Conservation (phyloP, 2,888 invertebrate genomes). For the Patella caerulea region DNA sequence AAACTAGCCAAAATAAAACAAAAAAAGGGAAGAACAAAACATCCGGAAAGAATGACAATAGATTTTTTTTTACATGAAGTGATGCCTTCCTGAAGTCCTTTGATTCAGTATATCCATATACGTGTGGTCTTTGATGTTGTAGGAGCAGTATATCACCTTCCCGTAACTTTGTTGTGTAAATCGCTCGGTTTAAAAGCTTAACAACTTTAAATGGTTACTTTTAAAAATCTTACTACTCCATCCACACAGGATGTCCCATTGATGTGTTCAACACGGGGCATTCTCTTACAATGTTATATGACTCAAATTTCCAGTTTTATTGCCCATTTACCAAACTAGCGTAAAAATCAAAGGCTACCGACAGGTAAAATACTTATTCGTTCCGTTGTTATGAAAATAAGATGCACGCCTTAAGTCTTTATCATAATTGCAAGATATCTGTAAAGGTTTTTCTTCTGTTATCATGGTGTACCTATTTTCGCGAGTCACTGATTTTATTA, state of each 20-base stretch:
- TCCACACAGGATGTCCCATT: constrained; percentile 3
- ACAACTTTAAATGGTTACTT: not conserved
- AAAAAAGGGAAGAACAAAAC: too few species aligned
- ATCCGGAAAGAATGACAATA: too few species aligned
- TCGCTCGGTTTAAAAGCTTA: not conserved
- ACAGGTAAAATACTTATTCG: not conserved
- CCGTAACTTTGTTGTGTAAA: constrained; percentile 10
- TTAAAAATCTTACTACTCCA: constrained; percentile 2
- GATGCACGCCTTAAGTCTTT: constrained; percentile 5
- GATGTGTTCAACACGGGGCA: not conserved
- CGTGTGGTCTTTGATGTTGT: constrained; percentile 10
- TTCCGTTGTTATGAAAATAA: constrained; percentile 8
- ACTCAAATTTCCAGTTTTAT: constrained; percentile 7
- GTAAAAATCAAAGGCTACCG: not conserved
- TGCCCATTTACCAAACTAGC: constrained; percentile 5
- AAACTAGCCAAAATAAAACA: too few species aligned
- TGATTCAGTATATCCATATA: not conserved
- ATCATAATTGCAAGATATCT: constrained; percentile 6
- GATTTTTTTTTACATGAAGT: too few species aligned
- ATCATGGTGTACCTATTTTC: constrained; percentile 9
- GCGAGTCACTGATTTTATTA: constrained; percentile 7
- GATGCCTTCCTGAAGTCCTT: too few species aligned
- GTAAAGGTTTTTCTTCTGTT: constrained; percentile 2
- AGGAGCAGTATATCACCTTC: too few species aligned
- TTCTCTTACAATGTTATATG: constrained; percentile 9